These are phyloP conservation scores for Artibeus lituratus DNA, from an alignment of 2,797 vertebrate genomes.

Conservation along the genomic window DNA sequence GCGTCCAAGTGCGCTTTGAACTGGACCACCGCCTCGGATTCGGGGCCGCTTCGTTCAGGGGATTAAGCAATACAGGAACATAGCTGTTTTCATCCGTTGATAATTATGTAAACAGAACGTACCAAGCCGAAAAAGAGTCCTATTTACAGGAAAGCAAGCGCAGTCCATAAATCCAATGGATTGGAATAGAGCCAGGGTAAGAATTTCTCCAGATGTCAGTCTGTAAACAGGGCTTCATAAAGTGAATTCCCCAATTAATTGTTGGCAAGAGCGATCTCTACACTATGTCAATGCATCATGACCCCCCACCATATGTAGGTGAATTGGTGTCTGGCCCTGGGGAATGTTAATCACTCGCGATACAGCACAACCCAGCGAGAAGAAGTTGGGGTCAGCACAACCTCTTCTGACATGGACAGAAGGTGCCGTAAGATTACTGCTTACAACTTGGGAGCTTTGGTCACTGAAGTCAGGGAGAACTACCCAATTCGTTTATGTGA, in stretches of 20 bases:
- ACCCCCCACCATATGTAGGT: constrained; percentile 63
- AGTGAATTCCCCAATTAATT: constrained; percentile 82
- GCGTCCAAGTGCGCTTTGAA: neutral
- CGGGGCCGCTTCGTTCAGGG: neutral
- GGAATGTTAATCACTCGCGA: constrained; percentile 75
- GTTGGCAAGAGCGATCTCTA: constrained; percentile 77
- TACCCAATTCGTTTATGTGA: constrained; percentile 77
- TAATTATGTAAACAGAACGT: constrained; percentile 74
- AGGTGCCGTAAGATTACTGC: constrained; percentile 49
- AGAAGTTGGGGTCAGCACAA: constrained; percentile 64
- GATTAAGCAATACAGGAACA: constrained; percentile 64
- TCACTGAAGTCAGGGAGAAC: constrained; percentile 74
- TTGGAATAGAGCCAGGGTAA: constrained; percentile 82
- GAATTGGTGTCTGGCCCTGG: constrained; percentile 65
- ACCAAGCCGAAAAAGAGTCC: constrained; percentile 71
- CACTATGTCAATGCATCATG: constrained; percentile 64
- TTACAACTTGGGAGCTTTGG: constrained; percentile 72
- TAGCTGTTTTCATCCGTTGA: constrained; percentile 65
- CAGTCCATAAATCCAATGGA: constrained; percentile 78
- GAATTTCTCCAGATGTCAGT: constrained; percentile 87
- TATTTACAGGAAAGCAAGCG: constrained; percentile 72
- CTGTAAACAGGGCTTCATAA: constrained; percentile 85
- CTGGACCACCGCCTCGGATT: constrained; percentile 17
- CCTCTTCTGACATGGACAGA: constrained; percentile 64
- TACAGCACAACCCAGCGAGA: constrained; percentile 44